Percentiles rank a stretch among this genome's conserved stretches.
phyloP scores from a whole-genome alignment of 2,888 invertebrate species.

The Cataglyphis albicans region DNA sequence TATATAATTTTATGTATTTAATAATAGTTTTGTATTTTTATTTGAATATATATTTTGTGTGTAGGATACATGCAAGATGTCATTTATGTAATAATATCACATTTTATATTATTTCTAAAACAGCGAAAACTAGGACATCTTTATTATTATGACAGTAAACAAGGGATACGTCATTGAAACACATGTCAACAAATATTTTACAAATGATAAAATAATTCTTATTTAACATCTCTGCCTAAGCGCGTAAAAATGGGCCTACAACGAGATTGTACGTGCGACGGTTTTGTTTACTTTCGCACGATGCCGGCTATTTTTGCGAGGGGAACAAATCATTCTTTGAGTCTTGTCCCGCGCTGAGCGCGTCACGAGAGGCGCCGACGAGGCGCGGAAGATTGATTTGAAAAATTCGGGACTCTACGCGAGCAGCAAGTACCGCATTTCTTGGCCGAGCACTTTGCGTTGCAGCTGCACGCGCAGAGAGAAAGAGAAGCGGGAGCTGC shows the following conservation, averaged over 20 bases:
- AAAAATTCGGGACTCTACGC: slow-evolving; percentile 43
- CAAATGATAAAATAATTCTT: background rate
- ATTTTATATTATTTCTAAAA: background rate
- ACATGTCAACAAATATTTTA: background rate
- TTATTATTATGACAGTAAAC: background rate
- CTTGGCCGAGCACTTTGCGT: slow-evolving; percentile 19
- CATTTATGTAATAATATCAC: no score
- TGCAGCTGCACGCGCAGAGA: background rate
- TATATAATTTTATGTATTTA: no score
- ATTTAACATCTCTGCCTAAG: background rate
- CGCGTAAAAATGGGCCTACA: background rate
- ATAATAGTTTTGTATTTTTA: background rate
- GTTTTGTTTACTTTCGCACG: slow-evolving; percentile 43
- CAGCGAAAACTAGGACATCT: background rate
- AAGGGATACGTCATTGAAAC: background rate
- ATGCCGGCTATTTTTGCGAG: slow-evolving; percentile 43
- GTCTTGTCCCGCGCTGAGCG: no score
- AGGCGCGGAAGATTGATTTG: slow-evolving; percentile 52
- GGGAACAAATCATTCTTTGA: slow-evolving; percentile 52
- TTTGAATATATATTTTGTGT: background rate
- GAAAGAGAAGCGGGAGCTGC: slow-evolving; percentile 14
- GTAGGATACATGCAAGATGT: no score
- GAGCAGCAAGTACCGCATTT: slow-evolving; percentile 3
- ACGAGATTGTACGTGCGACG: slow-evolving; percentile 7
- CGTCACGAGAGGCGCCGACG: slow-evolving; percentile 40